Evolutionary conservation across 2,888 invertebrate species (phyloP), one percentile per base, ranked within the genome.

Genomic region (Polyommatus iphigenia): DNA sequence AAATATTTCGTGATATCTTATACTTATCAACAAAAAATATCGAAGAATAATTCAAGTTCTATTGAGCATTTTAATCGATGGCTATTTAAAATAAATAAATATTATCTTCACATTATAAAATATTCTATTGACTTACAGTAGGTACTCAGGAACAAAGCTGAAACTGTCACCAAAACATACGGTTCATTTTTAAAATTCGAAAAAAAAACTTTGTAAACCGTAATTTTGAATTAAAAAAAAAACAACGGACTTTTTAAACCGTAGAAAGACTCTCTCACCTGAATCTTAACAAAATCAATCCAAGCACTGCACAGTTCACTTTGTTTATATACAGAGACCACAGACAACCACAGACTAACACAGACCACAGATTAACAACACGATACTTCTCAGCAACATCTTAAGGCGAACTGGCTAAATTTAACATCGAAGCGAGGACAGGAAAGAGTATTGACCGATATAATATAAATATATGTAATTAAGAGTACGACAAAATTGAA

Each of bases 401-500:
- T 89, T 88, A 91, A 87, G 90, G 90, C 88, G 86, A 85, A 93
- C 93, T 94, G 93, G 91, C 92, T 93, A 93, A 91, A 89, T 86
- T 91, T 92, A 92, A 89, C 75, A 54, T 10, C 85, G 85, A 84
- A 84, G 82, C 79, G 82, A 73, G 72, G 71, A 77, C 81, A 76
- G 83, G 82, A 82, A 79, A 78, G 78, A 62, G 77, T 78, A 80
- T 79, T 81, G 79, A 81, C 80, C 79, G 78, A 81, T 79, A 81
- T 81, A 57, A 77, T 77, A 57, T 36, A 77, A 67, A 67, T 67
- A 67, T 29, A 32, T 67, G 77, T 77, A 71, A 77, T 67, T 46
- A 73, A 46, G 10, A 46, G 24, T 41, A 71, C 29, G 36, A 71
- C 62, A 24, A 67, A 29, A 62, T 13, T 24, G 24, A 13, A 62